Evolutionary conservation across 2,797 vertebrate genomes (phyloP).

Genomic region (Rhodeus uyekii): DNA sequence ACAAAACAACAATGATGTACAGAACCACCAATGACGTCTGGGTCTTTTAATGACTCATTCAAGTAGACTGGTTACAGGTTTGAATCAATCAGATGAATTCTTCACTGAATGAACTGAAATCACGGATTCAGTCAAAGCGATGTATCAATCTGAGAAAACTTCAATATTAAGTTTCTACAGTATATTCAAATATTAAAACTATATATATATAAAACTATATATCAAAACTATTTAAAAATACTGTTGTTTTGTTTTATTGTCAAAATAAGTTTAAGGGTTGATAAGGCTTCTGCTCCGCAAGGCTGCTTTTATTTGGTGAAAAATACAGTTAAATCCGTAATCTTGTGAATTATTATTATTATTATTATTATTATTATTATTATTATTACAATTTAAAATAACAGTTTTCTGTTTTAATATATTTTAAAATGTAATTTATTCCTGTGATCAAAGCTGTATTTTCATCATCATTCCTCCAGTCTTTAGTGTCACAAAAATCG

Average conservation of each 20-base stretch:
- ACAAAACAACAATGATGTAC: neutral
- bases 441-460: too few relatives aligned
- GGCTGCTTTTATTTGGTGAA: neutral
- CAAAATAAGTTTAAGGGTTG: neutral
- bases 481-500: neutral
- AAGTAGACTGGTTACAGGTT: neutral
- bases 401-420: neutral
- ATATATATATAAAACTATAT: neutral
- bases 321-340: too few relatives aligned
- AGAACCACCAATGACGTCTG: neutral
- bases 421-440: neutral
- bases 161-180: too few relatives aligned
- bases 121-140: neutral
- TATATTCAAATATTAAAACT: too few relatives aligned
- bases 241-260: too few relatives aligned
- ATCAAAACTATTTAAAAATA: neutral
- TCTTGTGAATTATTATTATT: neutral
- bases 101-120: too few relatives aligned
- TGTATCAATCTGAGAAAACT: neutral
- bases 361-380: too few relatives aligned
- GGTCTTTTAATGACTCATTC: neutral
- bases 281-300: neutral
- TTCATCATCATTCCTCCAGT: neutral
- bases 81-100: too few relatives aligned
- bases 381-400: neutral